Evolutionary conservation across 2,888 invertebrate species (phyloP).

Genomic region (Pachydiplax longipennis): DNA sequence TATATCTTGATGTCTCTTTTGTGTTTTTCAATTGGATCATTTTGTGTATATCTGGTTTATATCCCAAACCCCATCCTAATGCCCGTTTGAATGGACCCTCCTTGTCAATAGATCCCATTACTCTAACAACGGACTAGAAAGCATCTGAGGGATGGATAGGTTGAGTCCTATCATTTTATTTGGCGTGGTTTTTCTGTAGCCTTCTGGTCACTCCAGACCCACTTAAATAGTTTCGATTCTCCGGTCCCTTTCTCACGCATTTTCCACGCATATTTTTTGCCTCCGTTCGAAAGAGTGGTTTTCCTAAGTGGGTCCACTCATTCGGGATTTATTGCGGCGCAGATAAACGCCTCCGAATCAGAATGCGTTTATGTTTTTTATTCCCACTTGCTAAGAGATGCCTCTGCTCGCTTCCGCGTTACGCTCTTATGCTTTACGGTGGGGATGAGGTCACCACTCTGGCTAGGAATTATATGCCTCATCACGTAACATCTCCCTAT

Average conservation of each 20-base stretch:
- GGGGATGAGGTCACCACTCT: background rate
- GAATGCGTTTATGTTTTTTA: background rate
- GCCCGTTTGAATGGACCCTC: no score
- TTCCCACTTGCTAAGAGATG: background rate
- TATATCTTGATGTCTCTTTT: no score
- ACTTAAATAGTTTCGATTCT: background rate
- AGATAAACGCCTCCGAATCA: conserved; percentile 8
- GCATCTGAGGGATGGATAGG: no score
- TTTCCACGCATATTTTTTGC: background rate
- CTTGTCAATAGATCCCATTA: no score
- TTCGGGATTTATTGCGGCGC: conserved; percentile 11
- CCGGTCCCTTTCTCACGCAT: background rate
- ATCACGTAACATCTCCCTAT: background rate
- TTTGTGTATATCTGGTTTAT: no score
- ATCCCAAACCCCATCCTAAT: no score
- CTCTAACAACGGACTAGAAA: no score
- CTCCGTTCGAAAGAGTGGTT: background rate
- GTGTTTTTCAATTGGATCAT: no score
- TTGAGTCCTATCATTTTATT: no score
- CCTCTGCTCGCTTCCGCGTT: background rate
- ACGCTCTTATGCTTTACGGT: background rate
- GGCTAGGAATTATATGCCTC: background rate
- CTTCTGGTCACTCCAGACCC: background rate
- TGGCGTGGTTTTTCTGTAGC: background rate
- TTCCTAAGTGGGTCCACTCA: conserved; percentile 17